Conservation (phyloP, 1,140 invertebrate genomes). For the Brachystomella parvula region DNA sequence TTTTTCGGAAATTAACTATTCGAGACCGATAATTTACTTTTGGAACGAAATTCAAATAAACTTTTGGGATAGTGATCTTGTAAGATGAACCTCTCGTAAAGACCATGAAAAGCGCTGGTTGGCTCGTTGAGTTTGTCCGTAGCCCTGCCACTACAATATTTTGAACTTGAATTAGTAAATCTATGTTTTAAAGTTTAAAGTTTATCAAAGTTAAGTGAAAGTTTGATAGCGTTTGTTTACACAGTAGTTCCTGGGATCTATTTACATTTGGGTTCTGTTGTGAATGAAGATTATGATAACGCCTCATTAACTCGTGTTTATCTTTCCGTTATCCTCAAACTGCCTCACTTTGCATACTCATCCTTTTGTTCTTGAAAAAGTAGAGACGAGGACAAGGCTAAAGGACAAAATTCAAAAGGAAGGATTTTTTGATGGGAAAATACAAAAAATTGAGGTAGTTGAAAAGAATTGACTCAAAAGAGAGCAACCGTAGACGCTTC, state of each 20-base stretch:
- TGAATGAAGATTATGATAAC: not conserved
- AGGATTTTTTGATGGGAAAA: constrained; percentile 1
- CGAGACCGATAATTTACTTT: not conserved
- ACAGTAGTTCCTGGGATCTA: not conserved
- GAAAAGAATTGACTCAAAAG: not conserved
- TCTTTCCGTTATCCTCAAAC: not conserved
- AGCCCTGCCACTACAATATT: too few relatives aligned
- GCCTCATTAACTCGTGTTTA: not conserved
- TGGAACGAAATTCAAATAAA: not conserved
- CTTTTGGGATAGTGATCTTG: not conserved
- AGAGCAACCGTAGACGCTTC: not conserved
- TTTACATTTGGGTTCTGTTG: not conserved
- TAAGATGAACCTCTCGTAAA: too few relatives aligned
- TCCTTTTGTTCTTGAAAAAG: constrained; percentile 10
- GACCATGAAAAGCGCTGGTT: too few relatives aligned
- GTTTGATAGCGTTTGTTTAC: not conserved
- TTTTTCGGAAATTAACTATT: not conserved
- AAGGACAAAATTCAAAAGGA: not conserved
- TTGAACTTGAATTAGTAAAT: not conserved
- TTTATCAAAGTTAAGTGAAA: not conserved
- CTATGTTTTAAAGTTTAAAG: not conserved
- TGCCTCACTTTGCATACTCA: not conserved
- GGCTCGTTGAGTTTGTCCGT: too few relatives aligned
- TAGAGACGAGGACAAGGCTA: not conserved
- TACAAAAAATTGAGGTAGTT: not conserved